Evolutionary conservation across 2,113 vertebrate species (phyloP), one percentile per base, ranked within the genome.

Genomic region (Bubo blakistoni): DNA sequence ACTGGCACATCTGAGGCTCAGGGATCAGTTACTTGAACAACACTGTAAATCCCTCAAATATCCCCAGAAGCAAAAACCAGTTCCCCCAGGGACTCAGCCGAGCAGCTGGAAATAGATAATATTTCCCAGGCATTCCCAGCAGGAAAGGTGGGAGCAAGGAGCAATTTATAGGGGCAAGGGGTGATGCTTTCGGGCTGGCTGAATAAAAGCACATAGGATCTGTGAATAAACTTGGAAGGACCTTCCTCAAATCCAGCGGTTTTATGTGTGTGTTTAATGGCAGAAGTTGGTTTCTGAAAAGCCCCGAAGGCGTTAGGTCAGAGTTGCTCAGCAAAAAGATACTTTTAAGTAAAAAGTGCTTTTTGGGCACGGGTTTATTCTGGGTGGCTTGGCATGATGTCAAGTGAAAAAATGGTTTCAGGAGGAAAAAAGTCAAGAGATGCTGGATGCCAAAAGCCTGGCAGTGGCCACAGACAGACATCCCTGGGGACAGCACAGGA

Each of bases 1-100:
- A 13, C 65, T 24, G 72, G 61, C 71, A 81, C 76, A 58, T 90
- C 94, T 91, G 91, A 81, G 90, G 62, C 87, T 76, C 67, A 49
- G 54, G 46, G 82, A 93, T 90, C 78, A 40, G 51, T 78, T 52
- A 84, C 63, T 38, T 17, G 67, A 86, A 36, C 86, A 92, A 14
- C 63, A 44, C 55, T 7, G 1, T 17, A 80, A 95, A 90, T 86
- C 91, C 52, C 62, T 42, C 58, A 40, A 27, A 86, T 9, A 32
- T 5, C 58, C 54, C 77, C 90, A 58, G 40, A 51, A 81, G 30
- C 66, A 42, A 57, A 51, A 52, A n/a, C 7, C 0, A 3, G 13
- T 6, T 58, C 17, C 34, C 38, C 9, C 40, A 16, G 38, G 57
- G 46, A 58, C 49, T 26, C 77, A 49, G 34, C 44, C 3, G 10